Evolutionary conservation across 2,113 vertebrate species (phyloP), one percentile per base, ranked within the genome.

Genomic region (Periophthalmus modestus): DNA sequence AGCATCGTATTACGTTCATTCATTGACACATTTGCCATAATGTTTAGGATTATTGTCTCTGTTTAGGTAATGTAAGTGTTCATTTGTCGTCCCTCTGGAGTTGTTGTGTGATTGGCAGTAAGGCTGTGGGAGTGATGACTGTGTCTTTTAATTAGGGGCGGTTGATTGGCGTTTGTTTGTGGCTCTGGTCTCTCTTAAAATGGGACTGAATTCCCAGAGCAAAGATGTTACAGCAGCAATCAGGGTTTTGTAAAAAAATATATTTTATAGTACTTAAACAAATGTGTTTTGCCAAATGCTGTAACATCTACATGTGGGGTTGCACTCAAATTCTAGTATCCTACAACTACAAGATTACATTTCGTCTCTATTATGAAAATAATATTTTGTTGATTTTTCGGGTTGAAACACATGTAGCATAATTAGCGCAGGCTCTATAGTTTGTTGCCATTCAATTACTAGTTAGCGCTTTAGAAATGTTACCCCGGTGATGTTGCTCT

Each of bases 121-220:
- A 16, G 48, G 3, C 48, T 48, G 14, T 2, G 66, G 69, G 82
- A 83, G 61, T 83, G 81, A 85, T 77, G 71, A 55, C 62, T 0
- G 0, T 23, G 70, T 52, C 28, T 19, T 69, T 76, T 74, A 74
- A 78, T 79, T 59, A 46, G 10, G 59, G 57, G 13, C 3, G 0
- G 13, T 21, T 79, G 76, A 71, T 43, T 77, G 77, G 36, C 71
- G 0, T 71, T 57, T 9, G 43, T 55, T 28, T 67, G n/a, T 33
- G 15, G 24, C 54, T 48, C 48, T 33, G 67, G 34, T 55, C 16
- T 33, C 61, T 9, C 34, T 16, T 36, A 15, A 65, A 36, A 24
- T 33, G 50, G 19, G 52, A n/a, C 15, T 62, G 28, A 21, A 55
- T 62, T 65, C 34, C 62, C 16, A n/a, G 15, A 36, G 33, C 28